Evolutionary conservation across 2,113 vertebrate species (phyloP).

Genomic region (Panthera tigris): DNA sequence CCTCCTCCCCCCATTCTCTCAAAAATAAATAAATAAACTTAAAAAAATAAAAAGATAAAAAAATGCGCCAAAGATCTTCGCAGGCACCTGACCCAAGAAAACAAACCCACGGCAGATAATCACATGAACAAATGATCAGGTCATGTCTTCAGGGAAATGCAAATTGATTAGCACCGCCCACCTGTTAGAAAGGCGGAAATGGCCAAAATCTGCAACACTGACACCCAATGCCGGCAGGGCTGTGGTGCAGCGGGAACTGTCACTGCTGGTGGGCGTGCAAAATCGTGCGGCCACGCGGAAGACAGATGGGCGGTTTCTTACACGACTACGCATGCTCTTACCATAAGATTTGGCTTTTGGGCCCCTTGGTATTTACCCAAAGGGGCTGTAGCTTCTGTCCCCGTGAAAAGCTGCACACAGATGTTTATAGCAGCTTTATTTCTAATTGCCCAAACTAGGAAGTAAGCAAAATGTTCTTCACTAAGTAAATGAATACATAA

Average conservation of each 20-base stretch:
- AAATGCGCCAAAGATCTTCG: not conserved
- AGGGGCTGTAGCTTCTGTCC: not conserved
- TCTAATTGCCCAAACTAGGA: not conserved
- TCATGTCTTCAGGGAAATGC: not conserved
- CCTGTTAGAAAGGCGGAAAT: accelerated
- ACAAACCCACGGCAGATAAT: not conserved
- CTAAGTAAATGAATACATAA: not conserved
- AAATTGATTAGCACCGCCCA: accelerated
- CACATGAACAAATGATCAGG: not conserved
- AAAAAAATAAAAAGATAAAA: too few species aligned
- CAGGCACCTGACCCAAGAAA: not conserved
- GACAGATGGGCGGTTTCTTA: not conserved
- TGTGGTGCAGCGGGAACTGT: accelerated
- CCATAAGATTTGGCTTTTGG: accelerated
- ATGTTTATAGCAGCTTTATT: not conserved
- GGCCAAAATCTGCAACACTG: not conserved
- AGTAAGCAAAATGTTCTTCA: not conserved
- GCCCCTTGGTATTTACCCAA: not conserved
- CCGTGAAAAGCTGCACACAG: not conserved
- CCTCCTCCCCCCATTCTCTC: too few species aligned
- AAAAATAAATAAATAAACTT: too few species aligned
- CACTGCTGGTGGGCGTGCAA: accelerated
- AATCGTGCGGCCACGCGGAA: not conserved
- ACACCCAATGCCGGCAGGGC: accelerated
- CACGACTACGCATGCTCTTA: not conserved